Conservation (phyloP, 1,140 invertebrate species). For the Zaprionus capensis region DNA sequence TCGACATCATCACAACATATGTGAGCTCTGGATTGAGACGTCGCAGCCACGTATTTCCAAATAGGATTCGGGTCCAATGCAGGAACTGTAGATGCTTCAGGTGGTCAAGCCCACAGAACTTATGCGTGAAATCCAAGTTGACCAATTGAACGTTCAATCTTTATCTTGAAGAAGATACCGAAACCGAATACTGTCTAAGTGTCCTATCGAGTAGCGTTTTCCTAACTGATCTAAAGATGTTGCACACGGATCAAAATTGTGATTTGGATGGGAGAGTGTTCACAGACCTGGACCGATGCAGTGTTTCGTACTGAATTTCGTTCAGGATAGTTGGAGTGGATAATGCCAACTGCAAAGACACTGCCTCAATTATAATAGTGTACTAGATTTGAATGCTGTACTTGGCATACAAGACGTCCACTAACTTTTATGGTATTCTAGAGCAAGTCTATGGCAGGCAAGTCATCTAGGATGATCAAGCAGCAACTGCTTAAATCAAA, state of each 20-base stretch:
- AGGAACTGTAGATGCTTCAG: conserved; percentile 83
- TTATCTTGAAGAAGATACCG: conserved; percentile 87
- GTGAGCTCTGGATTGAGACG: conserved; percentile 89
- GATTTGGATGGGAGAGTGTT: conserved; percentile 94
- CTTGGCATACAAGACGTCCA: conserved; percentile 86
- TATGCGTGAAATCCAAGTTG: conserved; percentile 89
- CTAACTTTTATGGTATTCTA: conserved; percentile 86
- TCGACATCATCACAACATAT: conserved; percentile 88
- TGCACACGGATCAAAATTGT: conserved; percentile 90
- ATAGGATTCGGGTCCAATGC: conserved; percentile 64
- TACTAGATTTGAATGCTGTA: conserved; percentile 86
- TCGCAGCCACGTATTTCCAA: conserved; percentile 79
- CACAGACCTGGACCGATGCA: conserved; percentile 84
- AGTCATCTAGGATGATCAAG: conserved; percentile 45
- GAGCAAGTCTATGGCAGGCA: conserved; percentile 81
- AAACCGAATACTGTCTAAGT: conserved; percentile 90
- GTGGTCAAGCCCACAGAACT: conserved; percentile 87
- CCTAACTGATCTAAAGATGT: conserved; percentile 89
- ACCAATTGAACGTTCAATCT: conserved; percentile 89
- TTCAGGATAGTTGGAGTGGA: conserved; percentile 91
- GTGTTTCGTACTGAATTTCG: conserved; percentile 84
- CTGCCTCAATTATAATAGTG: conserved; percentile 83
- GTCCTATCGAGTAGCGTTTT: conserved; percentile 90
- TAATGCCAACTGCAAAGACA: conserved; percentile 84
- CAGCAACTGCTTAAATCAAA: conserved; percentile 32